Percentiles rank a stretch among this genome's conserved stretches.
Conservation (phyloP, 2,113 vertebrate species). For the Xiphias gladius region DNA sequence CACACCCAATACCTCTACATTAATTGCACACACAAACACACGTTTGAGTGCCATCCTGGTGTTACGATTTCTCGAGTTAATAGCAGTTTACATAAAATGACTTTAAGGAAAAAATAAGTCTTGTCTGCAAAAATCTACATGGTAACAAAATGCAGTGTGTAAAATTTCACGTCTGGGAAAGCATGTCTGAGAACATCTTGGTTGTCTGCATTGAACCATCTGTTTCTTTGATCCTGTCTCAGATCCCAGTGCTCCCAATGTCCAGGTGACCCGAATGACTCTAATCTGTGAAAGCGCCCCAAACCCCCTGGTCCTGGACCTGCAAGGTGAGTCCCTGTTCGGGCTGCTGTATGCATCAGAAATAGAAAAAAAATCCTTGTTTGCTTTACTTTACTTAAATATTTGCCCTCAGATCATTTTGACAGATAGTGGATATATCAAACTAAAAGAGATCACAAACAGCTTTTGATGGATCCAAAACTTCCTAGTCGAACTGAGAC, state of each 20-base stretch:
- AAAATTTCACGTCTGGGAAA: neutral
- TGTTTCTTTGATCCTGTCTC: constrained; percentile 27
- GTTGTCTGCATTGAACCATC: neutral
- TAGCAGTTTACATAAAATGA: neutral
- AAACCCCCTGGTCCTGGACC: constrained; percentile 88
- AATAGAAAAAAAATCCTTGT: no score
- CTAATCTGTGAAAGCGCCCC: constrained; percentile 89
- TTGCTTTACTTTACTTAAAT: neutral
- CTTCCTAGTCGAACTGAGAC: neutral
- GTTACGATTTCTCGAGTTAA: neutral
- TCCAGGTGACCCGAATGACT: constrained; percentile 91
- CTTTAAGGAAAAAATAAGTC: neutral
- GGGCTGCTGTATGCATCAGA: neutral
- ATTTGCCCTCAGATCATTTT: neutral
- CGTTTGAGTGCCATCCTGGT: neutral
- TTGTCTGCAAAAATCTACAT: neutral
- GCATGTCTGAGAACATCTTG: neutral
- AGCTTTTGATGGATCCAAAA: neutral
- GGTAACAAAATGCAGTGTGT: neutral
- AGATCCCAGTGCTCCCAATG: constrained; percentile 90
- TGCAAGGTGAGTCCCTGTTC: constrained; percentile 85
- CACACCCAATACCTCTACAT: neutral
- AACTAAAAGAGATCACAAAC: constrained; percentile 2
- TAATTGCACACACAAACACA: no score
- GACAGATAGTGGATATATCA: neutral